Evolutionary conservation across 2,797 vertebrate species (phyloP).

Genomic region (Rousettus madagascariensis): DNA sequence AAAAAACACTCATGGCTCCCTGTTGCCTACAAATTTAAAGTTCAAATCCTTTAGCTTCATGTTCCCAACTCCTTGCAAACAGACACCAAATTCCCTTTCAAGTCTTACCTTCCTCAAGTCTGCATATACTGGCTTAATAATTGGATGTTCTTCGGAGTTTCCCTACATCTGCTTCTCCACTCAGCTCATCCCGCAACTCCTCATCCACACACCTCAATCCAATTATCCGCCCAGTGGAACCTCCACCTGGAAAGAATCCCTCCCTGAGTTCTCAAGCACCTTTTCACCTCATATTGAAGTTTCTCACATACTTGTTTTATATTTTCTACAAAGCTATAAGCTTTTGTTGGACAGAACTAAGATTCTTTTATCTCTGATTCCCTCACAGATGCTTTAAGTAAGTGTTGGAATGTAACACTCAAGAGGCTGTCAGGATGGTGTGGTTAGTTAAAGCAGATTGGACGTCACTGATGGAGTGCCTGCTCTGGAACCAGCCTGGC

Average conservation of each 20-base stretch:
- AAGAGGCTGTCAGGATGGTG: neutral
- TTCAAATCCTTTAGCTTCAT: neutral
- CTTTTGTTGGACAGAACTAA: neutral
- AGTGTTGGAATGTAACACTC: neutral
- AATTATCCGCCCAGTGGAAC: neutral
- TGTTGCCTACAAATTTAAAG: neutral
- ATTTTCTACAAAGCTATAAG: neutral
- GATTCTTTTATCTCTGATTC: neutral
- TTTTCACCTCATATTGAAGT: neutral
- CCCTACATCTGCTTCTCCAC: neutral
- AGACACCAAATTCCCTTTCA: neutral
- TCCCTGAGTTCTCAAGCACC: neutral
- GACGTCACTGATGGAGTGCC: no score
- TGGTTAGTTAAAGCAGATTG: no score
- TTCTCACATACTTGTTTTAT: neutral
- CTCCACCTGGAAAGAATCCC: neutral
- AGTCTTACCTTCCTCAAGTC: neutral
- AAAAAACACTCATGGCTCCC: neutral
- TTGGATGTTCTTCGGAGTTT: neutral
- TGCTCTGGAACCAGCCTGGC: neutral
- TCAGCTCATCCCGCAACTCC: neutral
- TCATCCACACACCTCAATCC: rapidly evolving
- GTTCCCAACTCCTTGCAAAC: neutral
- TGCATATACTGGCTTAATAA: neutral
- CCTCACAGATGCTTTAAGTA: neutral